phyloP scores from a whole-genome alignment of 2,888 invertebrate genomes.

The Automeris io region DNA sequence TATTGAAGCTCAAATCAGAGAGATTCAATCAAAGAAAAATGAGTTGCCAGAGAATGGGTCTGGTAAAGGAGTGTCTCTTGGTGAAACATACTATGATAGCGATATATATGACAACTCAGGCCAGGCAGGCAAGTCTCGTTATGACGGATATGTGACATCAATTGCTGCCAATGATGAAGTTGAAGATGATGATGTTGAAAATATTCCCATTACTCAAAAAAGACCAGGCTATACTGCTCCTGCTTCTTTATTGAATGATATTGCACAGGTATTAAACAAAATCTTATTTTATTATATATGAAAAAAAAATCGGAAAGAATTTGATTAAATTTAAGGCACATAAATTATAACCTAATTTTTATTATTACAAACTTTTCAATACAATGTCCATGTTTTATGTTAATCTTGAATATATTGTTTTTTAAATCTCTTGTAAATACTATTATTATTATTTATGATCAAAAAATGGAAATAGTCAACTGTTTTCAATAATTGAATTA shows the following conservation, averaged over 20 bases:
- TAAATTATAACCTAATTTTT: no score
- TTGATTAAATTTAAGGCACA: no score
- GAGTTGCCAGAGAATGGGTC: constrained; percentile 80
- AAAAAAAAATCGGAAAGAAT: no score
- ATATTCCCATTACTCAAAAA: constrained; percentile 83
- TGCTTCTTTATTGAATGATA: constrained; percentile 91
- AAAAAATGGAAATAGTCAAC: not conserved
- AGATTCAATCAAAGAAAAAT: constrained; percentile 92
- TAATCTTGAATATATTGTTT: no score
- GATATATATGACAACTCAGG: constrained; percentile 91
- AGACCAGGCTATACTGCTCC: constrained; percentile 90
- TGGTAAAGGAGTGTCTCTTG: constrained; percentile 90
- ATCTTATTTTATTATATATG: no score
- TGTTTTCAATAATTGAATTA: not conserved
- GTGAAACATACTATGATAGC: constrained; percentile 93
- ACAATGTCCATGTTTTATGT: no score
- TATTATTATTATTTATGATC: not conserved
- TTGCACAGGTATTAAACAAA: constrained; percentile 91
- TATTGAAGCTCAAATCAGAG: constrained; percentile 95
- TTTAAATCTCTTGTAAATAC: no score
- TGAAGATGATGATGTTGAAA: constrained; percentile 94
- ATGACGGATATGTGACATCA: constrained; percentile 96
- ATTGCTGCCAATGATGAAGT: constrained; percentile 98
- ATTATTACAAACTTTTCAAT: no score
- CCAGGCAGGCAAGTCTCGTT: constrained; percentile 83